A percentile compares a stretch with the other conserved stretches of the same genome.
phyloP scores from a whole-genome alignment of 1,140 invertebrate species.

The Plutomurus gul region DNA sequence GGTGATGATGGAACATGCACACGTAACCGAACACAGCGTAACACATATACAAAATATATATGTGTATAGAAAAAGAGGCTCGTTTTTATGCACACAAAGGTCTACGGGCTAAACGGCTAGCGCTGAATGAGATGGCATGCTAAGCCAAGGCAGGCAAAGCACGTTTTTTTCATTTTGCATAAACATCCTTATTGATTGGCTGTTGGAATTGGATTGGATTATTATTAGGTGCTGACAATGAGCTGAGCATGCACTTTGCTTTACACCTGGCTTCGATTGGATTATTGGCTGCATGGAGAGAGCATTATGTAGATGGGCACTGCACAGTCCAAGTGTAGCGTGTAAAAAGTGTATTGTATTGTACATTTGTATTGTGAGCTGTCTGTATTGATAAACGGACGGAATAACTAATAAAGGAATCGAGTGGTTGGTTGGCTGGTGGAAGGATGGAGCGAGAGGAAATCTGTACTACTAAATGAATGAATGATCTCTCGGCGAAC shows the following conservation, averaged over 20 bases:
- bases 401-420: neutral
- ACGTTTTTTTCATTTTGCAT: slow-evolving; percentile 22
- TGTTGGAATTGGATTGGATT: slow-evolving; percentile 28
- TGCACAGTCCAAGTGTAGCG: too few relatives aligned
- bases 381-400: slow-evolving; percentile 1
- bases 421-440: too few relatives aligned
- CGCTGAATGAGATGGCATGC: slow-evolving; percentile 4
- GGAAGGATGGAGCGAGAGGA: too few relatives aligned
- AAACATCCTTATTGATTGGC: slow-evolving; percentile 32
- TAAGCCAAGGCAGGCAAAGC: neutral
- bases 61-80: neutral
- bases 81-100: neutral
- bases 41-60: too few relatives aligned
- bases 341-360: slow-evolving; percentile 4
- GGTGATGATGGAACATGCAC: neutral
- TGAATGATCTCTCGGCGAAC: neutral
- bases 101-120: neutral
- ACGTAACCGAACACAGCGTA: too few relatives aligned
- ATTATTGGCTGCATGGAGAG: slow-evolving; percentile 11
- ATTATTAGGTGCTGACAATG: slow-evolving; percentile 29
- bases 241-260: slow-evolving; percentile 10
- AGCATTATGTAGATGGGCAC: neutral
- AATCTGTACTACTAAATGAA: too few relatives aligned
- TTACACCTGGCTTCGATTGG: slow-evolving; percentile 10
- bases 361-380: too few relatives aligned